Conservation (phyloP, 2,888 invertebrate species). For the Seira sanloemensis region DNA sequence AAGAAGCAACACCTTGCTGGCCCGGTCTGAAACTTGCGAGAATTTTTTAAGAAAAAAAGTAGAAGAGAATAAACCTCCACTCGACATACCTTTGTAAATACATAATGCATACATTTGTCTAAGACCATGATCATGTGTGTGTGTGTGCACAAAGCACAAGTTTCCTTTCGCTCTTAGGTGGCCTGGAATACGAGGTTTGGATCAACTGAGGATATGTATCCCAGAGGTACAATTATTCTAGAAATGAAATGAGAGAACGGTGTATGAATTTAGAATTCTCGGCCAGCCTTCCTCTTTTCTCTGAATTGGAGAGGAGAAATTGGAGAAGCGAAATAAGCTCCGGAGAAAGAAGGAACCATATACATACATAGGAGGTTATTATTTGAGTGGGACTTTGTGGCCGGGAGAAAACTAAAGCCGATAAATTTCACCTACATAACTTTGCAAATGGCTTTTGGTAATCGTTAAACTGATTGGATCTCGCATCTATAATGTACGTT, state of each 20-base stretch:
- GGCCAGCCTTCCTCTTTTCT: neutral
- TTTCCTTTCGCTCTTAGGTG: too few species aligned
- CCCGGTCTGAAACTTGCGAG: neutral
- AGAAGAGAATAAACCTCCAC: too few species aligned
- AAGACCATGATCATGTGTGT: too few species aligned
- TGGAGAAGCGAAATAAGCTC: neutral
- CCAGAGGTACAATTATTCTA: slow-evolving; percentile 55
- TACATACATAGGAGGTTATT: too few species aligned
- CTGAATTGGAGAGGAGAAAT: neutral
- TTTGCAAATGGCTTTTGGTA: neutral
- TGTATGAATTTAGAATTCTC: slow-evolving; percentile 1
- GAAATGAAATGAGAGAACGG: slow-evolving; percentile 48
- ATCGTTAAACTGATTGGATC: neutral
- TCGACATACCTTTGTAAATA: too few species aligned
- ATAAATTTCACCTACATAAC: neutral
- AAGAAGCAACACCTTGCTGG: slow-evolving; percentile 10
- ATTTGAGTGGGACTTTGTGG: neutral
- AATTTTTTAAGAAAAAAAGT: neutral
- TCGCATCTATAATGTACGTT: too few species aligned
- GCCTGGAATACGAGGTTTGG: neutral
- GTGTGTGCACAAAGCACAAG: too few species aligned
- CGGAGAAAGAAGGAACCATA: too few species aligned
- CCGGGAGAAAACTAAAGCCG: neutral
- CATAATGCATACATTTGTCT: too few species aligned
- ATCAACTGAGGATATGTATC: slow-evolving; percentile 13